Evolutionary conservation across 2,888 invertebrate genomes (phyloP).

Genomic region (Toxonevra muliebris): DNA sequence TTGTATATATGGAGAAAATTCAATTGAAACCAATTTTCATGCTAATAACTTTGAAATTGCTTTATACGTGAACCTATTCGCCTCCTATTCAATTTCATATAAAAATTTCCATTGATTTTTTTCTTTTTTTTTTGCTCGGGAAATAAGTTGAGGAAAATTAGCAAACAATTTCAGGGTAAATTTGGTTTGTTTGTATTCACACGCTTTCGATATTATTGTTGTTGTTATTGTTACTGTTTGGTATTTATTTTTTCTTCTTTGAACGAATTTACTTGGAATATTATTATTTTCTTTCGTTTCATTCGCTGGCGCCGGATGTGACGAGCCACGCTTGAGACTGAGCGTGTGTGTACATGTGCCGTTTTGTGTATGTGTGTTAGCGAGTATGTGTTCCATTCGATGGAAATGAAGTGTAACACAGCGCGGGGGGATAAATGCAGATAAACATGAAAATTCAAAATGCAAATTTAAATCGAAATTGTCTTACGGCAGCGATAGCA

Average conservation of each 20-base stretch:
- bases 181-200: conserved; percentile 19
- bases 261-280: conserved; percentile 50
- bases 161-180: not conserved
- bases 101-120: too few species aligned
- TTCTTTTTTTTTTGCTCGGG: too few species aligned
- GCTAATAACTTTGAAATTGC: conserved; percentile 51
- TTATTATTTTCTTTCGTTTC: conserved; percentile 21
- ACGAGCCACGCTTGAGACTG: not conserved
- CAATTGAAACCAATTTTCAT: conserved; percentile 42
- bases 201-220: conserved; percentile 47
- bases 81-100: not conserved
- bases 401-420: not conserved
- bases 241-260: conserved; percentile 13
- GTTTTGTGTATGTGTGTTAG: conserved; percentile 4
- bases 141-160: conserved; percentile 1
- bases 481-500: not conserved
- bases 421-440: conserved; percentile 9
- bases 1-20: conserved; percentile 38
- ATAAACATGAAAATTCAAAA: conserved; percentile 21
- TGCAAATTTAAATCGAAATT: conserved; percentile 33
- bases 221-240: too few species aligned
- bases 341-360: not conserved
- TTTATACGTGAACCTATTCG: conserved; percentile 19
- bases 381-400: conserved; percentile 6
- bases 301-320: conserved; percentile 12